Conservation (phyloP, 1,140 invertebrate species). For the Daktulosphaira vitifoliae region DNA sequence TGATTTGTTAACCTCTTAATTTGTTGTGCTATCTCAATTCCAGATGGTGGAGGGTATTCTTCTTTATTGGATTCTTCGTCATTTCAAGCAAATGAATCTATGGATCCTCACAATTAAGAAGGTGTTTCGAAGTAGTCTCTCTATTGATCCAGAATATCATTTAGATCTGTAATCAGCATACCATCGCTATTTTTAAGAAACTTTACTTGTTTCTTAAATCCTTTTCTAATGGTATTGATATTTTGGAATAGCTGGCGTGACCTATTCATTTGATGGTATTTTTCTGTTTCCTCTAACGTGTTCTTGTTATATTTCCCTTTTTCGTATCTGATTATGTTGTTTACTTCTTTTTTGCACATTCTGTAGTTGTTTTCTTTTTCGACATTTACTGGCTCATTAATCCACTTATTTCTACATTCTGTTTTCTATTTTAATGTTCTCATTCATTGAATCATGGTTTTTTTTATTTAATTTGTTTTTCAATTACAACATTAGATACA, state of each 20-base stretch:
- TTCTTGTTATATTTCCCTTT: not conserved
- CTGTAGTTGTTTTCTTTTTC: slow-evolving; percentile 8
- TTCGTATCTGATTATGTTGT: slow-evolving; percentile 19
- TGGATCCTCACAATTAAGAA: slow-evolving; percentile 22
- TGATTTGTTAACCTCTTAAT: not conserved
- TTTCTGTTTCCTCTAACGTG: slow-evolving; percentile 15
- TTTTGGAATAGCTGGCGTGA: slow-evolving; percentile 30
- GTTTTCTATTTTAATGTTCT: slow-evolving; percentile 26
- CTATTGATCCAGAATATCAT: slow-evolving; percentile 28
- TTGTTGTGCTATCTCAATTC: slow-evolving; percentile 14
- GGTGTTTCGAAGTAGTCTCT: slow-evolving; percentile 35
- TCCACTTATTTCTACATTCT: slow-evolving; percentile 2
- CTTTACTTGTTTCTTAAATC: slow-evolving; percentile 14
- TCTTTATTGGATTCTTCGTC: slow-evolving; percentile 1
- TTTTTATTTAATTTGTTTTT: slow-evolving; percentile 26
- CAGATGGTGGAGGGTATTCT: slow-evolving; percentile 2
- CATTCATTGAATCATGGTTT: slow-evolving; percentile 33
- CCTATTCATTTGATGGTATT: slow-evolving; percentile 18
- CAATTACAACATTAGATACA: not conserved
- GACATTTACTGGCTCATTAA: not conserved
- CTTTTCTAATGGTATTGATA: slow-evolving; percentile 28
- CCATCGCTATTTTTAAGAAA: slow-evolving; percentile 7
- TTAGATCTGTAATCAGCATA: not conserved
- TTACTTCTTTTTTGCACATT: slow-evolving; percentile 22
- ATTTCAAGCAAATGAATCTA: not conserved